Conservation (phyloP, 2,888 invertebrate species). For the Pseudococcus jackbeardsleyi region DNA sequence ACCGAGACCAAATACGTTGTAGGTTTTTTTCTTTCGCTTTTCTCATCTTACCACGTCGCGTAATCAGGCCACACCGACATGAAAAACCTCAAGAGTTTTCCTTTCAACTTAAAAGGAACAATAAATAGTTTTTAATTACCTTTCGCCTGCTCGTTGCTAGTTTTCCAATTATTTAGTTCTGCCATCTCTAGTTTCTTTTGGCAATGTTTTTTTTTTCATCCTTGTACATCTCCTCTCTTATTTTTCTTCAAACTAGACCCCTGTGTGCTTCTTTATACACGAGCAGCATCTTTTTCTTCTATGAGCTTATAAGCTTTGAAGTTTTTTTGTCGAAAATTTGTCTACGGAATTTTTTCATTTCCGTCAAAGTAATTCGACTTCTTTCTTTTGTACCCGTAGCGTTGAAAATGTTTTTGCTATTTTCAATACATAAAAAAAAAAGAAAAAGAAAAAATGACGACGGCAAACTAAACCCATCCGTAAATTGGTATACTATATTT, state of each 20-base stretch:
- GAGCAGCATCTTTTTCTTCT: not conserved
- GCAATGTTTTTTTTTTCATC: not conserved
- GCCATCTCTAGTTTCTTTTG: not conserved
- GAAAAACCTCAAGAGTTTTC: constrained; percentile 37
- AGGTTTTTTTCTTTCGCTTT: not conserved
- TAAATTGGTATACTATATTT: constrained; percentile 24
- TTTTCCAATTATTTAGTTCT: constrained; percentile 34
- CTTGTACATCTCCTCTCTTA: not conserved
- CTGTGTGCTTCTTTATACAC: not conserved
- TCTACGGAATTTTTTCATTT: constrained; percentile 42
- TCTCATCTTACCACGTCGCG: not conserved
- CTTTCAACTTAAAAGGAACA: constrained; percentile 20
- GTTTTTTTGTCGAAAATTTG: constrained; percentile 39
- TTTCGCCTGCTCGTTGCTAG: constrained; percentile 4
- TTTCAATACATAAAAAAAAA: constrained; percentile 17
- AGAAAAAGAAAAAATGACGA: constrained; percentile 7
- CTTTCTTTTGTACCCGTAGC: constrained; percentile 10
- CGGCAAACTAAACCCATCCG: constrained; percentile 14
- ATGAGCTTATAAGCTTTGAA: constrained; percentile 40
- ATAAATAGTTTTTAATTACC: constrained; percentile 41
- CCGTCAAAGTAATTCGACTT: constrained; percentile 39
- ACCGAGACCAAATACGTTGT: not conserved
- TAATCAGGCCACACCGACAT: constrained; percentile 8
- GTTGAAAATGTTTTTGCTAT: constrained; percentile 36
- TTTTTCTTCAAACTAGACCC: not conserved